Evolutionary conservation across 2,888 invertebrate species (phyloP).

Genomic region (Eurytoma californica): DNA sequence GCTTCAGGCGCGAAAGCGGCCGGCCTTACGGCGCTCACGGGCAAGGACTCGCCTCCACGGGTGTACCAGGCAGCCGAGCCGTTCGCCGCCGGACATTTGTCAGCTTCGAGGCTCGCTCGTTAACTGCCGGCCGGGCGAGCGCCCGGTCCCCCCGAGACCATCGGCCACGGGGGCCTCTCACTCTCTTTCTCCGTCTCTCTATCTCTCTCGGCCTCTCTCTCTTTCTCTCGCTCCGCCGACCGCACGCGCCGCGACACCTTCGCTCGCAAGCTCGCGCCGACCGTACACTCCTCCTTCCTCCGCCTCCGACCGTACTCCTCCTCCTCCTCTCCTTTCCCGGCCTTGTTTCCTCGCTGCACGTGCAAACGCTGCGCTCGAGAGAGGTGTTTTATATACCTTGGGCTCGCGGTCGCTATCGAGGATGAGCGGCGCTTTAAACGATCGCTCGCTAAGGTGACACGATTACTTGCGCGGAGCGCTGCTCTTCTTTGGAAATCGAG

Average conservation of each 20-base stretch:
- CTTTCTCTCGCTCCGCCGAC: too few relatives aligned
- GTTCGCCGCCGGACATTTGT: conserved; percentile 37
- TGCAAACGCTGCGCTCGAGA: neutral
- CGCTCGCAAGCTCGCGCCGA: neutral
- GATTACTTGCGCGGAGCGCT: too few relatives aligned
- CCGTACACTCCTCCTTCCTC: neutral
- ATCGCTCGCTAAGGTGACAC: too few relatives aligned
- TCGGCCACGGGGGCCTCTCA: conserved; percentile 6
- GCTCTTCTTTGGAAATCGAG: too few relatives aligned
- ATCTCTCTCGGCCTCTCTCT: too few relatives aligned
- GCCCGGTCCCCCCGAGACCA: conserved; percentile 9
- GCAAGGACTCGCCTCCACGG: conserved; percentile 15
- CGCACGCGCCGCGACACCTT: neutral
- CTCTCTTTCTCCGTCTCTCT: neutral
- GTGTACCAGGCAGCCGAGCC: conserved; percentile 13
- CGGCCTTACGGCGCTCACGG: neutral
- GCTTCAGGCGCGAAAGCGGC: neutral
- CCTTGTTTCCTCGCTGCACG: too few relatives aligned
- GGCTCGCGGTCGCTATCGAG: too few relatives aligned
- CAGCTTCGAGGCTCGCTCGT: conserved; percentile 41
- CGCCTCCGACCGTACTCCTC: neutral
- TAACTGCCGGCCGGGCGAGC: conserved; percentile 12
- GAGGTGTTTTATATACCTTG: neutral
- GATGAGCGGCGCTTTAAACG: too few relatives aligned
- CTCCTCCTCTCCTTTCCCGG: neutral